phyloP scores from a whole-genome alignment of 1,140 invertebrate species.

The Bombus picipes region DNA sequence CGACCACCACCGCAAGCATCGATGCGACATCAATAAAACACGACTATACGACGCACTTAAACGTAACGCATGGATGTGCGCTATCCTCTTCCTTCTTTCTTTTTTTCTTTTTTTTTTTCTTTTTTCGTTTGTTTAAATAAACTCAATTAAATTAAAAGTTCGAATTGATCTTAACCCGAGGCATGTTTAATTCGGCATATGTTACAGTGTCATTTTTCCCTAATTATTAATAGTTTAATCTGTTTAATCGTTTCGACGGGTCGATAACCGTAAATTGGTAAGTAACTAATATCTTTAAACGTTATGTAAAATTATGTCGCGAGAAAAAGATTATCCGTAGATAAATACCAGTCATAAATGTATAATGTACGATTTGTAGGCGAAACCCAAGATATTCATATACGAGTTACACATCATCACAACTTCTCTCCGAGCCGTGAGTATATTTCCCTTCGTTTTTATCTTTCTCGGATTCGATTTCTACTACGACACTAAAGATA shows the following conservation, averaged over 20 bases:
- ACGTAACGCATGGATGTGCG: neutral
- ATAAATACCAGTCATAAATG: neutral
- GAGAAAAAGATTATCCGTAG: neutral
- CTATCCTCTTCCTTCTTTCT: neutral
- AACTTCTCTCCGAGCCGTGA: slow-evolving; percentile 82
- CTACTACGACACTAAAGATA: neutral
- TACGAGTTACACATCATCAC: slow-evolving; percentile 82
- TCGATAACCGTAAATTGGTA: neutral
- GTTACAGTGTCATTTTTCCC: neutral
- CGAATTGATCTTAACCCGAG: neutral
- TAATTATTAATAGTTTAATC: neutral
- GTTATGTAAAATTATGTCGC: neutral
- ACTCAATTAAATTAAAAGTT: neutral
- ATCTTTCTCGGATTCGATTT: neutral
- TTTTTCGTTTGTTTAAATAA: neutral
- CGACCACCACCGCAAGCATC: rapidly evolving
- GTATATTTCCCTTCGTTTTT: slow-evolving; percentile 62
- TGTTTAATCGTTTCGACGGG: neutral
- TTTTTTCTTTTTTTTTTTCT: rapidly evolving
- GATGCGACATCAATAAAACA: slow-evolving; percentile 1
- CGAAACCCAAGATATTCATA: slow-evolving; percentile 83
- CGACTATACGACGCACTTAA: neutral
- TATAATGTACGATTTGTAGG: slow-evolving; percentile 65
- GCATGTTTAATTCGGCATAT: slow-evolving; percentile 8
- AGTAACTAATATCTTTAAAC: neutral